A percentile compares a stretch with the other conserved stretches of the same genome.
These are phyloP conservation scores for Nothocercus julius DNA, from an alignment of 2,113 vertebrate species.

Conservation along the genomic window DNA sequence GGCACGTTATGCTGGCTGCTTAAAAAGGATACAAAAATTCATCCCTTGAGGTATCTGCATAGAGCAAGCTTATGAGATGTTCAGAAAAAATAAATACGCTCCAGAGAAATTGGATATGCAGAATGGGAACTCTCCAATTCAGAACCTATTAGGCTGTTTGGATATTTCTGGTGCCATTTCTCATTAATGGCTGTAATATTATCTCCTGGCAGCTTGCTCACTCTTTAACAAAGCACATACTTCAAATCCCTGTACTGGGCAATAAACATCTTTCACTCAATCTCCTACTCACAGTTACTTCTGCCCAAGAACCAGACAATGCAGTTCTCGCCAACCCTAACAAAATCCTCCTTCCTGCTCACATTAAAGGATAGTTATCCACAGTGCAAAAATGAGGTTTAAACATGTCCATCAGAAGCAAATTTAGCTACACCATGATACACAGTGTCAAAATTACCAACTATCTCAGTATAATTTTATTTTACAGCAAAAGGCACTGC, in stretches of 20 bases:
- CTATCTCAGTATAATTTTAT: background rate
- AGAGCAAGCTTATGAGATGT: background rate
- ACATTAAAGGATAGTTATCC: fast-evolving
- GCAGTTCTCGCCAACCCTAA: background rate
- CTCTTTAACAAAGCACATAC: background rate
- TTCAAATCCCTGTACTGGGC: background rate
- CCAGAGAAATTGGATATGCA: background rate
- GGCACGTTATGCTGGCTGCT: background rate
- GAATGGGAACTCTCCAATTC: background rate
- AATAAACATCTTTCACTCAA: background rate
- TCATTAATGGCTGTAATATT: background rate
- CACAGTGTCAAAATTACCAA: no score
- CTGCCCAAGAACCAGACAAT: background rate
- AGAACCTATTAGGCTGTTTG: background rate
- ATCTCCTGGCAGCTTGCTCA: background rate
- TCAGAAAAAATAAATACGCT: background rate
- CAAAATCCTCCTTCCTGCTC: background rate
- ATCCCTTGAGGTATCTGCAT: background rate
- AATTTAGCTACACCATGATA: background rate
- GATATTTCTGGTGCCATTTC: background rate
- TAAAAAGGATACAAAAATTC: background rate
- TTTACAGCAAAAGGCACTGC: background rate
- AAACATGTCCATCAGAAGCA: fast-evolving
- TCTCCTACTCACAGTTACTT: fast-evolving
- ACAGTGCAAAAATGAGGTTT: background rate